Evolutionary conservation across 2,797 vertebrate genomes (phyloP).

Genomic region (Chrysocyon brachyurus): DNA sequence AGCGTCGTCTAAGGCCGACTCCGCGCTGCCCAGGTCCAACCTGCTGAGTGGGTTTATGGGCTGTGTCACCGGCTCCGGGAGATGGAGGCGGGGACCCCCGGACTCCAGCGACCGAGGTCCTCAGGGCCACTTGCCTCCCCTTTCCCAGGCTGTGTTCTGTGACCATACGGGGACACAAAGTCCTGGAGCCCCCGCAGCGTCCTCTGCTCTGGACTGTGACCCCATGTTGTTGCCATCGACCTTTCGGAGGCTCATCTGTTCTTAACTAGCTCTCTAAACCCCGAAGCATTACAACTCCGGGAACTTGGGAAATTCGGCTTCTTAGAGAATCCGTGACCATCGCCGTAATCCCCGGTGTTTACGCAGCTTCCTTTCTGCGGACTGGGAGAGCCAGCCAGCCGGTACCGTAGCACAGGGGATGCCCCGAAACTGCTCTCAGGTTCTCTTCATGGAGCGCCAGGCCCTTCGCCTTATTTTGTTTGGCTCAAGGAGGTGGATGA

Average conservation of each 20-base stretch:
- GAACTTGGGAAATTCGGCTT: constrained; percentile 63
- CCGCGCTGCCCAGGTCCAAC: background rate
- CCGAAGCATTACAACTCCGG: constrained; percentile 66
- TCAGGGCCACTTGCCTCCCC: no score
- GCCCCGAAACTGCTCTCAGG: constrained; percentile 41
- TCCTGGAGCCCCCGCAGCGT: background rate
- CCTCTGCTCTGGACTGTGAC: background rate
- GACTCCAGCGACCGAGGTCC: background rate
- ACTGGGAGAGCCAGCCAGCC: constrained; percentile 37
- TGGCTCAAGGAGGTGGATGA: background rate
- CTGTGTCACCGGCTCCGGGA: background rate
- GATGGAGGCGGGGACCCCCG: background rate
- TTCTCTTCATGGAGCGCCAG: constrained; percentile 18
- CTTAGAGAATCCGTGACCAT: constrained; percentile 70
- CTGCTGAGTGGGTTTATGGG: background rate
- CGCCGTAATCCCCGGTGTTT: constrained; percentile 68
- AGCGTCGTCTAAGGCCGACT: background rate
- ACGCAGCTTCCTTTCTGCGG: constrained; percentile 54
- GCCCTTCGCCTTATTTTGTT: constrained; percentile 37
- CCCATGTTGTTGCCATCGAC: background rate
- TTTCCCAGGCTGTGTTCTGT: background rate
- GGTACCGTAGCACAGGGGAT: background rate
- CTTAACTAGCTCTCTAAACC: constrained; percentile 80
- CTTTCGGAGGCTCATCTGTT: constrained; percentile 74
- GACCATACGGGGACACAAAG: background rate